Evolutionary conservation across 2,888 invertebrate species (phyloP).

Genomic region (Eurytoma adleriae): DNA sequence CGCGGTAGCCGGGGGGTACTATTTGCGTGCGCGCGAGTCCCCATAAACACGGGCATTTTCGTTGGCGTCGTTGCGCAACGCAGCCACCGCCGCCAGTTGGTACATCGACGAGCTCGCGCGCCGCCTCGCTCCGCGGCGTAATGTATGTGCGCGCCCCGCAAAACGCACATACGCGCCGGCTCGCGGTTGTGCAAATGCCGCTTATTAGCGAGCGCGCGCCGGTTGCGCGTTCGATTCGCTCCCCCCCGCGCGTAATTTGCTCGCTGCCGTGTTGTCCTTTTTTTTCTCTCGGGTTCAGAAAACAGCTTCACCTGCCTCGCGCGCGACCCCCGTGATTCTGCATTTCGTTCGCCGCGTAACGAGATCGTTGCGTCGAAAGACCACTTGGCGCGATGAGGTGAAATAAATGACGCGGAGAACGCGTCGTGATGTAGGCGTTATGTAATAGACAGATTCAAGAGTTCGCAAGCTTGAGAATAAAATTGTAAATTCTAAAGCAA

Average conservation of each 20-base stretch:
- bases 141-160: not conserved
- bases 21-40: constrained; percentile 11
- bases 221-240: constrained; percentile 27
- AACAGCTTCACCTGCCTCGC: not conserved
- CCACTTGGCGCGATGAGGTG: too few species aligned
- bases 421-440: too few species aligned
- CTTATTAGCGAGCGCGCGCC: constrained; percentile 26
- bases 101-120: constrained; percentile 15
- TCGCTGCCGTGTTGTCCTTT: not conserved
- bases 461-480: too few species aligned
- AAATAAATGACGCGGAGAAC: too few species aligned
- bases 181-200: constrained; percentile 41
- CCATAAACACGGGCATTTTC: constrained; percentile 40
- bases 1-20: not conserved
- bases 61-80: constrained; percentile 37
- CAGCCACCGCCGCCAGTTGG: constrained; percentile 11
- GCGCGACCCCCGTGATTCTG: not conserved
- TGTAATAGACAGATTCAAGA: too few species aligned
- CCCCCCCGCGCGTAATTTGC: constrained; percentile 9
- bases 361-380: too few species aligned
- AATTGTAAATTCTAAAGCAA: too few species aligned
- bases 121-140: too few species aligned
- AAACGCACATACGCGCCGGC: not conserved
- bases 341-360: not conserved
- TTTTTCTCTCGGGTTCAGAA: constrained; percentile 12